Base-by-base conservation (phyloP, 2,888 invertebrate species). In the Callimorpha dominula region DNA sequence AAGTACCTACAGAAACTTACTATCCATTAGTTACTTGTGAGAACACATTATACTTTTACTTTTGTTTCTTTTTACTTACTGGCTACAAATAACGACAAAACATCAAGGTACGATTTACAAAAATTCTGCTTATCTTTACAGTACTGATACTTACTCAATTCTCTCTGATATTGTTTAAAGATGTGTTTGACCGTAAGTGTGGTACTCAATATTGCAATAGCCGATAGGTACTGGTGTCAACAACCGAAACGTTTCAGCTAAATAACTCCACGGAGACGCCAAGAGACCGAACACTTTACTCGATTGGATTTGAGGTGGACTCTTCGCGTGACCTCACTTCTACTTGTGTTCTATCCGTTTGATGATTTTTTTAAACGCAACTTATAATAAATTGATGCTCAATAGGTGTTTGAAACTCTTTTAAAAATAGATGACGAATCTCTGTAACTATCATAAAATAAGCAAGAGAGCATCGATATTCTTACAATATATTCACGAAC, bases 31-130 rank as follows among this genome's bases (percentile, higher is more conserved):
- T 93, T 93, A 91, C 92, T 93, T 91, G 89, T 87, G 88, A 88
- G 90, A 92, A 91, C 93, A 92, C 92, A 93, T 94, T 94, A 93
- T 91, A 93, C 90, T 92, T 92, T 85, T 92, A 94, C 93, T 94
- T 94, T 92, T 90, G 91, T 92, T 91, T 90, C 87, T 90, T 86
- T 89, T 88, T 88, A 85, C 85, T 88, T 86, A 87, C 84, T 83
- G 81, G 84, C 88, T 87, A 90, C 87, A 88, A 90, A 90, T 85
- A 88, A 86, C 79, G 86, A 81, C 86, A 78, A 80, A 78, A 75
- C 75, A 82, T 77, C 76, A 74, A 85, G 81, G 81, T 80, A 74
- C 17, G 74, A 72, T 77, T 76, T 77, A 73, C 77, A 78, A 78
- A 70, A 79, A 76, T 79, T 79, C 71, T 76, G 76, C 77, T 81